Conservation (phyloP, 2,797 vertebrate species). For the Acanthornis magna region DNA sequence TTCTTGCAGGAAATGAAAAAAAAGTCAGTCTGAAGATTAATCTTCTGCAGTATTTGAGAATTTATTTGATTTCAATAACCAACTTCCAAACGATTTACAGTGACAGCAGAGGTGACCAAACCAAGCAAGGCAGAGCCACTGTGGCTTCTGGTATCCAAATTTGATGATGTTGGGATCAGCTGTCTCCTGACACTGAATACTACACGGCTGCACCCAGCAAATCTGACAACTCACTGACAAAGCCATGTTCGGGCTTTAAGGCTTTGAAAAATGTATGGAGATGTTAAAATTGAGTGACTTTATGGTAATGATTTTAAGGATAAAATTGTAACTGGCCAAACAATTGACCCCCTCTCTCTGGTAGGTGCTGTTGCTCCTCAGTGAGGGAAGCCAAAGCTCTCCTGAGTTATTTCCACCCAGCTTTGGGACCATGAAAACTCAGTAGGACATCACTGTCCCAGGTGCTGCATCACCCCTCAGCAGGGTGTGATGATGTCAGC, state of each 20-base stretch:
- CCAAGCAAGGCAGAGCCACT: not conserved
- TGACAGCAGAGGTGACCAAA: accelerated
- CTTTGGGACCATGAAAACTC: not conserved
- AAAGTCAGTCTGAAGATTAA: not conserved
- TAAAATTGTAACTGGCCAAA: not conserved
- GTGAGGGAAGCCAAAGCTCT: not conserved
- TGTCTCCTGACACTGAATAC: not conserved
- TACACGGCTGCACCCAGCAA: not conserved
- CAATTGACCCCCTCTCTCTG: not conserved
- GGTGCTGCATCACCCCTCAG: not conserved
- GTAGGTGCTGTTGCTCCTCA: not conserved
- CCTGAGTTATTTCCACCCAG: not conserved
- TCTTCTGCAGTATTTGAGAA: not conserved
- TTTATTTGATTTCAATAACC: not conserved
- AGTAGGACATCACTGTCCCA: not conserved
- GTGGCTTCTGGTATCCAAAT: not conserved
- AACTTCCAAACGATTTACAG: not conserved
- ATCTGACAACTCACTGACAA: not conserved
- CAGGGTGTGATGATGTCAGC: not conserved
- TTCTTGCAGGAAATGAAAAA: not conserved
- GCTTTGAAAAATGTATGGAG: not conserved
- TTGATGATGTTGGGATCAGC: not conserved
- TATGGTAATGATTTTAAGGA: not conserved
- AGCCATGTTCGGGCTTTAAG: not conserved
- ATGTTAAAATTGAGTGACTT: not conserved